phyloP scores from a whole-genome alignment of 2,888 invertebrate species.

The Drosophila imparisetae region DNA sequence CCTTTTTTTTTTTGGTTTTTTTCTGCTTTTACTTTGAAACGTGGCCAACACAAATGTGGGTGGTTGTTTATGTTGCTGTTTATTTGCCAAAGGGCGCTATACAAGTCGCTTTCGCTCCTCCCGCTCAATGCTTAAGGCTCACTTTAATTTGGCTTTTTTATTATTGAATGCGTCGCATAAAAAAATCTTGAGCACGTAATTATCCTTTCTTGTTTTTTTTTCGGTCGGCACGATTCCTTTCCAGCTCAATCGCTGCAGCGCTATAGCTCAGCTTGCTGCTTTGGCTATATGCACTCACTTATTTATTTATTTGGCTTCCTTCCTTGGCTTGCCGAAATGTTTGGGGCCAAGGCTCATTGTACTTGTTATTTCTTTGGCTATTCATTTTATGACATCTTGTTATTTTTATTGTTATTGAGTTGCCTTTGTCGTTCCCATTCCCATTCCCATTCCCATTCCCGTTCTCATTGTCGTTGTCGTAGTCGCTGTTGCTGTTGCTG shows the following conservation, averaged over 20 bases:
- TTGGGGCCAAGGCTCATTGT: slow-evolving; percentile 34
- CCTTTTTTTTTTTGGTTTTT: slow-evolving; percentile 3
- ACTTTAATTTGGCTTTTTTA: slow-evolving; percentile 66
- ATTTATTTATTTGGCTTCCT: slow-evolving; percentile 67
- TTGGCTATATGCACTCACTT: slow-evolving; percentile 60
- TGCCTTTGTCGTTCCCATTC: slow-evolving; percentile 62
- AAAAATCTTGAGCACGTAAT: slow-evolving; percentile 78
- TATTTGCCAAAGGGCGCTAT: slow-evolving; percentile 66
- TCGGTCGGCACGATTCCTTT: slow-evolving; percentile 44
- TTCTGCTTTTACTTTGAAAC: slow-evolving; percentile 19
- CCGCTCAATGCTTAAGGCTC: slow-evolving; percentile 30
- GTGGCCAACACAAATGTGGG: slow-evolving; percentile 39
- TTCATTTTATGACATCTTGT: slow-evolving; percentile 78
- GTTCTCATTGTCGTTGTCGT: slow-evolving; percentile 12
- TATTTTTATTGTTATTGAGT: slow-evolving; percentile 80
- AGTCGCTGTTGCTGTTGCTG: slow-evolving; percentile 4
- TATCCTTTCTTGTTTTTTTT: slow-evolving; percentile 67
- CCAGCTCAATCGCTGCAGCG: slow-evolving; percentile 23
- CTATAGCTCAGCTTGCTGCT: slow-evolving; percentile 20
- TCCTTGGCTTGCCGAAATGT: slow-evolving; percentile 15
- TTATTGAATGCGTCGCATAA: slow-evolving; percentile 49
- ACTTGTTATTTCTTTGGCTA: slow-evolving; percentile 61
- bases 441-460: not conserved
- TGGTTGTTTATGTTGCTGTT: slow-evolving; percentile 64
- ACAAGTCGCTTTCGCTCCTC: not conserved